Evolutionary conservation across 2,797 vertebrate species (phyloP).

Genomic region (Dicrostonyx torquatus): DNA sequence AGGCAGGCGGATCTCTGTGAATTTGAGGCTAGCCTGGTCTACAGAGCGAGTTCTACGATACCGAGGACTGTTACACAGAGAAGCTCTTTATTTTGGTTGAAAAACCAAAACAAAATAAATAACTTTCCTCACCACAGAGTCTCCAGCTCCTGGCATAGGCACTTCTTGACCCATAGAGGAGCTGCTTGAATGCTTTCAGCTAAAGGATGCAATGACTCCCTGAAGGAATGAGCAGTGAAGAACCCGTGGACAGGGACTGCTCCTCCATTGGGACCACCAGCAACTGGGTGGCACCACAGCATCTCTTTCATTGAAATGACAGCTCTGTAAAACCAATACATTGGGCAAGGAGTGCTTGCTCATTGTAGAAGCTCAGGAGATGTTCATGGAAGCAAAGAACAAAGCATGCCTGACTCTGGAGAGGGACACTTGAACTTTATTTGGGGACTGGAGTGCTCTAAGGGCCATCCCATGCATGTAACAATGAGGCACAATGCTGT

Average conservation of each 20-base stretch:
- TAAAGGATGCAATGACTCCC: neutral
- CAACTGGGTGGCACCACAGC: neutral
- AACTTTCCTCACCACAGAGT: neutral
- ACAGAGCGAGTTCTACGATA: neutral
- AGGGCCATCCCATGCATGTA: neutral
- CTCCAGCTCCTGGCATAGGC: neutral
- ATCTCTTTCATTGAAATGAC: neutral
- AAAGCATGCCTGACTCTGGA: neutral
- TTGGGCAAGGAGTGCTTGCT: neutral
- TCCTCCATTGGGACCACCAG: neutral
- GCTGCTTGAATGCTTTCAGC: neutral
- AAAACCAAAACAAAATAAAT: no score
- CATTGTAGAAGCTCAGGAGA: neutral
- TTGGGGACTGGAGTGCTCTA: neutral
- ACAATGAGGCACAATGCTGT: constrained; percentile 14
- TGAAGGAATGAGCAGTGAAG: neutral
- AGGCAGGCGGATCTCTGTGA: neutral
- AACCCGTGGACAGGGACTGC: neutral
- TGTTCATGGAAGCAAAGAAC: constrained; percentile 9
- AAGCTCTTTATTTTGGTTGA: neutral
- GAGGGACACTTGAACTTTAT: constrained; percentile 30
- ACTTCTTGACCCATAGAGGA: neutral
- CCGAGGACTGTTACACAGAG: neutral
- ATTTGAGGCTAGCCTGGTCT: neutral
- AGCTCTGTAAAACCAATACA: neutral